phyloP scores from a whole-genome alignment of 1,140 invertebrate species.

The Ostrea denselamellosa region DNA sequence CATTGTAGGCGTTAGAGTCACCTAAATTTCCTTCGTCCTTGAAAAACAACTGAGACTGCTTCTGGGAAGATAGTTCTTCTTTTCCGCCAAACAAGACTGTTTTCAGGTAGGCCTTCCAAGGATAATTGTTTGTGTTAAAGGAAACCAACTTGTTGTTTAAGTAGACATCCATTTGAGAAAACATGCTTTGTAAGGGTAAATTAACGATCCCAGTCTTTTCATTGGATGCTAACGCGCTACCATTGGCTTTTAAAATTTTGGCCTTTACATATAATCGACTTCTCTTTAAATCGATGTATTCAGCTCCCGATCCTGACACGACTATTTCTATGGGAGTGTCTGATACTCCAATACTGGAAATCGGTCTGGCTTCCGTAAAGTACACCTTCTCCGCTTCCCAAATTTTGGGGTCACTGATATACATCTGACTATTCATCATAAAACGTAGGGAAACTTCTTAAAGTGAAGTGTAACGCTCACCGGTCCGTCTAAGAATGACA shows the following conservation, averaged over 20 bases:
- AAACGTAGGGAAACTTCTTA: conserved; percentile 41
- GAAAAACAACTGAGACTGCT: conserved; percentile 49
- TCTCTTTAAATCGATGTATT: conserved; percentile 54
- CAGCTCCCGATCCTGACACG: background rate
- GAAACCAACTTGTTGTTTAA: conserved; percentile 55
- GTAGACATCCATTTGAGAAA: conserved; percentile 54
- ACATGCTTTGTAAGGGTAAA: conserved; percentile 45
- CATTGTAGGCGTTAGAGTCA: conserved; percentile 39
- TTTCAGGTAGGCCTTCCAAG: too few species aligned
- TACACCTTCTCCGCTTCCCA: conserved; percentile 46
- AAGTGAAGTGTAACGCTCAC: conserved; percentile 45
- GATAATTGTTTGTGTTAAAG: too few species aligned
- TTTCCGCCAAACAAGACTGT: conserved; percentile 35
- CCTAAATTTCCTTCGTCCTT: conserved; percentile 43
- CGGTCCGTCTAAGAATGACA: conserved; percentile 50
- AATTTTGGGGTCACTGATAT: conserved; percentile 34
- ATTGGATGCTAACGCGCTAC: conserved; percentile 39
- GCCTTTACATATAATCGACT: conserved; percentile 50
- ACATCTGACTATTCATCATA: conserved; percentile 38
- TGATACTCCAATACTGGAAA: conserved; percentile 42
- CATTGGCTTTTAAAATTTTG: conserved; percentile 52
- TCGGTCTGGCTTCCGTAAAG: conserved; percentile 47
- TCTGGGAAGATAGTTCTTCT: conserved; percentile 30
- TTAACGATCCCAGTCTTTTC: conserved; percentile 56
- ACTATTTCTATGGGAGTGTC: conserved; percentile 49